Base-by-base conservation (phyloP, 1,140 invertebrate species). In the Metopolophium dirhodum region DNA sequence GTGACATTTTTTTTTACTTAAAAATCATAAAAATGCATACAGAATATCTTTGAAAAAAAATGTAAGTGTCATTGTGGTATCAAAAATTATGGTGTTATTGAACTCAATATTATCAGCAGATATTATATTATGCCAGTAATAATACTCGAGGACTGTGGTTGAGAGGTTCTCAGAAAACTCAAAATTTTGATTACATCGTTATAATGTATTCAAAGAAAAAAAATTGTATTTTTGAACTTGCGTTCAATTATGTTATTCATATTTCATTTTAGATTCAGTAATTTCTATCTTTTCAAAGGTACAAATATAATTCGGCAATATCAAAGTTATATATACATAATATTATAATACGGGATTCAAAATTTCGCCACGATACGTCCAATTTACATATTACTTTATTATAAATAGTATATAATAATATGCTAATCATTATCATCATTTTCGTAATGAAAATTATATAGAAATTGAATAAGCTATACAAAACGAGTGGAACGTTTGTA, bases 121-220 rank as follows among this genome's bases (percentile, higher is more conserved):
- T 85, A 87, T 45, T 85, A 87, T 45, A 23, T 30, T 49, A 87
- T 45, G n/a, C 86, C 86, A 18, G n/a, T 87, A 87, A 47, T n/a
- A 14, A n/a, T 49, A 87, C n/a, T 77, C n/a, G 30, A 77, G 37
- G 37, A 37, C 37, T 37, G 37, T 3, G 2, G 6, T 87, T 49
- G 8, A 87, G 26, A 49, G 30, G 2, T 87, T 87, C 30, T 54
- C 30, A 54, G 41, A 89, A 54, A 89, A 89, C 47, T 22, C 35
- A 30, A 87, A 51, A 51, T 22, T 54, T 89, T 89, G 47, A 54
- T 37, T 54, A 47, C 85, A 89, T 54, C 49, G 20, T 89, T 86
- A 47, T 47, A n/a, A n/a, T 86, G 11, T 14, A 86, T 86, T 86
- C 37, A 86, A 26, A 86, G 3, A 35, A 49, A 18, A 86, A 87